These are phyloP conservation scores for Mus caroli DNA, from an alignment of 2,797 vertebrate species.

Conservation along the genomic window DNA sequence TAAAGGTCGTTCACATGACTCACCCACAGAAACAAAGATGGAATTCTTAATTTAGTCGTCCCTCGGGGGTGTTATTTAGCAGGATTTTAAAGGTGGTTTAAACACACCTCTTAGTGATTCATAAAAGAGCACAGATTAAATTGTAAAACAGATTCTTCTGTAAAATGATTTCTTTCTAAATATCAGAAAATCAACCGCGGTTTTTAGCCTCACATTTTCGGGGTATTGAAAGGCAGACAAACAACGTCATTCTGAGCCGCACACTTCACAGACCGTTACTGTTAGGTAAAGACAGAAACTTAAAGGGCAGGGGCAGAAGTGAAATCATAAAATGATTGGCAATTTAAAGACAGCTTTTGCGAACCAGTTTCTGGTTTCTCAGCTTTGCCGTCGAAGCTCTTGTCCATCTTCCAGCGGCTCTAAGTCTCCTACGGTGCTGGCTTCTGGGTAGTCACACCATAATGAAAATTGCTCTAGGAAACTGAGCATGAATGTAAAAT, in stretches of 20 bases:
- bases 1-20: constrained; percentile 75
- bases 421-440: not conserved
- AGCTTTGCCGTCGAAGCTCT: not conserved
- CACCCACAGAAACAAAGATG: constrained; percentile 67
- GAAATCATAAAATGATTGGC: constrained; percentile 23
- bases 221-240: constrained; percentile 3
- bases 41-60: constrained; percentile 75
- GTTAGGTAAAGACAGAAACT: constrained; percentile 51
- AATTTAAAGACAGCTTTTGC: constrained; percentile 35
- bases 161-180: constrained; percentile 64
- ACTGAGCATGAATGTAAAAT: constrained; percentile 56
- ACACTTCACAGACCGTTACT: not conserved
- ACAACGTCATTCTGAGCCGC: not conserved
- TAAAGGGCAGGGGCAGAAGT: not conserved
- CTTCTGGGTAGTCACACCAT: not conserved
- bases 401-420: not conserved
- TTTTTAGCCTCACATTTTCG: constrained; percentile 35
- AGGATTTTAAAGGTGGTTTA: constrained; percentile 55
- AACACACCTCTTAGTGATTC: constrained; percentile 35
- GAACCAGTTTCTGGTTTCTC: not conserved
- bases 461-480: constrained; percentile 48
- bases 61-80: constrained; percentile 54
- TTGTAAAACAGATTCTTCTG: constrained; percentile 53
- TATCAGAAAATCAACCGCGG: constrained; percentile 40
- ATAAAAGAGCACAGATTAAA: constrained; percentile 55